These are phyloP conservation scores for Dioctria rufipes DNA, from an alignment of 2,888 invertebrate species.

Conservation along the genomic window DNA sequence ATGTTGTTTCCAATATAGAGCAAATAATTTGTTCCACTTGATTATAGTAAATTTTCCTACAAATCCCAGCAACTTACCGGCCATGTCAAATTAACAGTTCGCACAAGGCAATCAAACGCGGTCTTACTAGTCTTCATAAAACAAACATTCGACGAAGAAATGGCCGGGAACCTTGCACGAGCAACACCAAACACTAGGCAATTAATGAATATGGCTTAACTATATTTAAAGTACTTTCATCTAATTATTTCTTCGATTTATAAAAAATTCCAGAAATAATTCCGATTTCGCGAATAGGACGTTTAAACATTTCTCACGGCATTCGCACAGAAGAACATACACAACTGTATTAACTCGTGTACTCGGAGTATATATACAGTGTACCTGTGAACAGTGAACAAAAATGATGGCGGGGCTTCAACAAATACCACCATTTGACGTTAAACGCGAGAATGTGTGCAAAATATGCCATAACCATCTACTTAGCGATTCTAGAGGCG, in stretches of 20 bases:
- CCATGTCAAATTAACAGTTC: conserved; percentile 79
- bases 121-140: conserved; percentile 60
- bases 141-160: conserved; percentile 61
- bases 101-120: conserved; percentile 62
- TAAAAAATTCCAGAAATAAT: conserved; percentile 53
- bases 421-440: conserved; percentile 51
- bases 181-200: conserved; percentile 36
- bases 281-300: conserved; percentile 57
- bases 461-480: conserved; percentile 32
- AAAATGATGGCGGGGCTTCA: conserved; percentile 55
- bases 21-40: no score
- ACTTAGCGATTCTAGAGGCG: neutral
- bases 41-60: neutral
- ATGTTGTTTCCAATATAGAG: neutral
- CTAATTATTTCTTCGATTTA: conserved; percentile 12
- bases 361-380: conserved; percentile 1
- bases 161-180: conserved; percentile 31
- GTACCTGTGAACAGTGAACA: neutral
- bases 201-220: neutral
- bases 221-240: neutral
- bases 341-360: neutral
- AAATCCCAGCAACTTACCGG: conserved; percentile 77
- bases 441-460: conserved; percentile 19
- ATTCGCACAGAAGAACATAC: conserved; percentile 50
- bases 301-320: conserved; percentile 57